Evolutionary conservation across 2,113 vertebrate species (phyloP).

Genomic region (Tetraodon nigroviridis): DNA sequence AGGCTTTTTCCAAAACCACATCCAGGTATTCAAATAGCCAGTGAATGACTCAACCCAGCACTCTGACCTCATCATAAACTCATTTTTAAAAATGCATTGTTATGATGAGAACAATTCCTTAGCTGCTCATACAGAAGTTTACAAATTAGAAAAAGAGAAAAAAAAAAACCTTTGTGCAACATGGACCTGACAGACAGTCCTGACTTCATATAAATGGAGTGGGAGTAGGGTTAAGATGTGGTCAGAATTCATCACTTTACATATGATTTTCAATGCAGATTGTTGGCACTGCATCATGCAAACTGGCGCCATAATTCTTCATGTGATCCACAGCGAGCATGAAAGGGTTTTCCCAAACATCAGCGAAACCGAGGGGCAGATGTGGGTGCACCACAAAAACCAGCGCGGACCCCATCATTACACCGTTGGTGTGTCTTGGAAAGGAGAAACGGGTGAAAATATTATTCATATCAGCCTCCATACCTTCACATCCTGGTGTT

Average conservation of each 20-base stretch:
- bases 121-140: too few relatives aligned
- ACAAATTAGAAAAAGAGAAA: too few relatives aligned
- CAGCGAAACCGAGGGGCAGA: background rate
- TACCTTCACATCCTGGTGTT: too few relatives aligned
- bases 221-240: constrained; percentile 44
- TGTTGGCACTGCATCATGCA: constrained; percentile 58
- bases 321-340: constrained; percentile 18
- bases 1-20: constrained; percentile 51
- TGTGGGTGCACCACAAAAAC: too few relatives aligned
- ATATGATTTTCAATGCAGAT: constrained; percentile 74
- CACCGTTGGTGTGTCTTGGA: too few relatives aligned
- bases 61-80: constrained; percentile 2
- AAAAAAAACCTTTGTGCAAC: background rate
- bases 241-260: constrained; percentile 67
- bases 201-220: constrained; percentile 28
- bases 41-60: constrained; percentile 15
- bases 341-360: constrained; percentile 45
- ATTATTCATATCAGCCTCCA: too few relatives aligned
- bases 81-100: constrained; percentile 6
- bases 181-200: constrained; percentile 20
- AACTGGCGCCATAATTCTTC: constrained; percentile 47
- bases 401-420: too few relatives aligned
- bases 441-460: too few relatives aligned
- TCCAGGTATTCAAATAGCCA: constrained; percentile 67
- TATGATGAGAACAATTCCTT: background rate